Base-by-base conservation (phyloP, 2,113 vertebrate genomes). In the Chauna torquata region DNA sequence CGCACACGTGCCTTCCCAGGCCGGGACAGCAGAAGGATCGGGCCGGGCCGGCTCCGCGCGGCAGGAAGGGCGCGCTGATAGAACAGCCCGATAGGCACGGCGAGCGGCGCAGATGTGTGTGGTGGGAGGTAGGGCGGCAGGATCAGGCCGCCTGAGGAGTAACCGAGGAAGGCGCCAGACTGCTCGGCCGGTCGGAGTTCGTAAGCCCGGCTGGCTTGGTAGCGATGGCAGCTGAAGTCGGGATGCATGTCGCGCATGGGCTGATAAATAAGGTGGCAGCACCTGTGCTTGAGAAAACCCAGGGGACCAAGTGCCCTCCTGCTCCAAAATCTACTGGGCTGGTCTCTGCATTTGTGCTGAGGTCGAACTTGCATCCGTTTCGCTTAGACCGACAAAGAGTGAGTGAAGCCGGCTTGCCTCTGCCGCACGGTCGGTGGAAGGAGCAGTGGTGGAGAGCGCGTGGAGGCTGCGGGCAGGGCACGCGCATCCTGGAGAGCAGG, bases 241-340 rank as follows among this genome's bases (percentile, higher is more conserved):
- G 81, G 81, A 13, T 9, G 34, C 24, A 8, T 36, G 28, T 23
- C 8, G 42, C 12, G 23, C 3, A 4, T 5, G 12, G 42, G 3
- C 13, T 4, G 12, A 25, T 55, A 50, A 16, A 22, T 7, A 9
- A 23, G 1, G 2, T 9, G 27, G 45, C 58, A 68, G 52, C 34
- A 7, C n/a, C 50, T 14, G 40, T 8, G 28, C 38, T 34, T 40
- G 68, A 62, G 76, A 70, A n/a, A 57, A 20, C 6, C 3, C 11
- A 1, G 3, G 22, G 27, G 27, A 27, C 0, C 0, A 3, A 13
- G 32, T 7, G 49, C 54, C 44, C 22, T 20, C 19, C 19, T 22
- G 70, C 16, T 57, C 34, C 50, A 4, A 18, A 3, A 42, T 16
- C 36, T 24, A 16, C 54, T 11, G 65, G 84, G 20, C 25, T 10